Evolutionary conservation across 2,113 vertebrate species (phyloP), one percentile per base, ranked within the genome.

Genomic region (Grantiella picta): DNA sequence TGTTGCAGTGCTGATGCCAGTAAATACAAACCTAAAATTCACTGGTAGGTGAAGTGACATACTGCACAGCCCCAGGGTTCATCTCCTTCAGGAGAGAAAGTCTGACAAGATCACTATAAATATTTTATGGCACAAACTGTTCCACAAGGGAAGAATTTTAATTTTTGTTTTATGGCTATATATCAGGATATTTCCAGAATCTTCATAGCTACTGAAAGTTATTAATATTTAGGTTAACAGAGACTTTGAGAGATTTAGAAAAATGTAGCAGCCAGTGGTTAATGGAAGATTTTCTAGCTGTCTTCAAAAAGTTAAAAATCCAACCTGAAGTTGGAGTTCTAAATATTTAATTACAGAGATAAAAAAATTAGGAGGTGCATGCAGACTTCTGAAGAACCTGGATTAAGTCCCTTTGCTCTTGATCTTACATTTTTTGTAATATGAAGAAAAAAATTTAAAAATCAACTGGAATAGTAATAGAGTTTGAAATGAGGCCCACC

Each of bases 21-120:
- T 87, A 94, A 92, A 89, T 47, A 61, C 57, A 69, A 89, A 85
- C 49, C 49, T 82, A 79, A 85, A 96, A 94, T 82, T 95, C 70
- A 80, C 40, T 77, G 45, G 54, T 80, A 80, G 87, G 78, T 86
- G 87, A 94, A 80, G 36, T 59, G 66, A 70, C 75, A 88, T 29
- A 56, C 54, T 82, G 63, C 82, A 91, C 33, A 92, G 57, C 87
- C 63, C 14, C 38, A 36, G 79, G 90, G 71, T 33, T 92, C 70
- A 63, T 11, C 63, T 94, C 84, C 65, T 95, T 82, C 54, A 92
- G 59, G 25, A 86, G 57, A 82, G 17, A 63, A 91, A 79, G 38
- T 72, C 57, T 38, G 47, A 82, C 18, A 31, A 59, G 44, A 85
- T 31, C 16, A 57, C 9, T 66, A 35, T 86, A 82, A 95, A 94